Conservation (phyloP, 53 echinoderm and acorn worm genomes). For the Holothuria leucospilota region DNA sequence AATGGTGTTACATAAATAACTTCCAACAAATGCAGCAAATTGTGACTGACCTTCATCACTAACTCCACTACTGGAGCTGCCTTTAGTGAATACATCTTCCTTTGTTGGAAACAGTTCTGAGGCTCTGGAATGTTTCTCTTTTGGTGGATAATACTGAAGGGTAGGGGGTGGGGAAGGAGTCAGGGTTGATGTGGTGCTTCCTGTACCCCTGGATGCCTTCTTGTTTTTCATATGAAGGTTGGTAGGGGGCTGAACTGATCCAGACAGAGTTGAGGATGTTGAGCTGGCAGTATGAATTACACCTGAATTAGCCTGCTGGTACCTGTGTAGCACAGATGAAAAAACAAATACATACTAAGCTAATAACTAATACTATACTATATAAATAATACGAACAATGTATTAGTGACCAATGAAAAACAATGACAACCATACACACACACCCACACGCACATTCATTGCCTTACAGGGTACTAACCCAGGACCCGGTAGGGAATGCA, state of each 20-base stretch:
- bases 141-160: slow-evolving; percentile 15
- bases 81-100: slow-evolving; percentile 29
- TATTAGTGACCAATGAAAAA: no score
- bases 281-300: slow-evolving; percentile 56
- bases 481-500: no score
- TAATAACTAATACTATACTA: no score
- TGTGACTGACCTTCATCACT: slow-evolving; percentile 92
- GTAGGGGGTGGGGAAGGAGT: slow-evolving; percentile 90
- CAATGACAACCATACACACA: no score
- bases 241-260: slow-evolving; percentile 51
- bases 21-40: no score
- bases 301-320: neutral
- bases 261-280: slow-evolving; percentile 81
- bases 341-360: no score
- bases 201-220: slow-evolving; percentile 58
- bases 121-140: no score
- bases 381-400: no score
- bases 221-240: slow-evolving; percentile 40
- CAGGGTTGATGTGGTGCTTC: slow-evolving; percentile 90
- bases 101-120: neutral
- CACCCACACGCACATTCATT: no score
- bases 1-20: no score
- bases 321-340: neutral
- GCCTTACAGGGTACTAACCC: no score
- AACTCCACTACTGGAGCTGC: slow-evolving; percentile 85